A percentile compares a stretch with the other conserved stretches of the same genome.
These are phyloP conservation scores for Zosterops pallidus DNA, from an alignment of 2,113 vertebrate species.

Conservation along the genomic window DNA sequence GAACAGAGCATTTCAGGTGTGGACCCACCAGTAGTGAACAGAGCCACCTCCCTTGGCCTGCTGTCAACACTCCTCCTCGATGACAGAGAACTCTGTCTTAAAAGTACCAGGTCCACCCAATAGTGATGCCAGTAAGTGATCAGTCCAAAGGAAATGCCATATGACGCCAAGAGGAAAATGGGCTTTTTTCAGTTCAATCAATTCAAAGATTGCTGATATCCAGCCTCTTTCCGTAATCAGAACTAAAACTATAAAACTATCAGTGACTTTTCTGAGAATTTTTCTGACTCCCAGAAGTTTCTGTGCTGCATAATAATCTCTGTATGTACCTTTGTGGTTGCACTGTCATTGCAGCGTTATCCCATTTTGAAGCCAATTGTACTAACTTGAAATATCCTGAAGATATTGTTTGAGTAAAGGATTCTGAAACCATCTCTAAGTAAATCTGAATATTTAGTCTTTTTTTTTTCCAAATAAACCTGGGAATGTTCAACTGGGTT, in stretches of 20 bases:
- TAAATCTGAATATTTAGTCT: not conserved
- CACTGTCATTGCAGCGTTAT: not conserved
- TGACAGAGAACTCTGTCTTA: not conserved
- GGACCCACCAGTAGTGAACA: not conserved
- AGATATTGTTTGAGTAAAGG: not conserved
- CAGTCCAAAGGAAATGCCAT: not conserved
- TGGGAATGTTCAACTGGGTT: not conserved
- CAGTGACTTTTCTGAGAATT: not conserved
- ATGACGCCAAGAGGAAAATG: not conserved
- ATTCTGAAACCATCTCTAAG: not conserved
- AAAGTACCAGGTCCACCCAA: not conserved
- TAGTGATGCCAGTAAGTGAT: not conserved
- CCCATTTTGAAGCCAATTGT: not conserved
- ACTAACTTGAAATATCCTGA: not conserved
- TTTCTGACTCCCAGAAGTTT: not conserved
- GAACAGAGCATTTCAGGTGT: not conserved
- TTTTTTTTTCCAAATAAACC: not conserved
- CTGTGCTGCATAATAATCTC: not conserved
- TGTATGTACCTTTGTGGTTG: not conserved
- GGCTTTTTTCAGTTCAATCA: not conserved
- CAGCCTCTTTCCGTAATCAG: not conserved
- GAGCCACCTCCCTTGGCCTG: not conserved
- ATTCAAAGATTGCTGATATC: not conserved
- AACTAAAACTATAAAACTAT: not conserved
- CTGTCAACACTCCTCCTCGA: not conserved